Conservation (phyloP, 2,797 vertebrate genomes). For the Cichlasoma orientale region DNA sequence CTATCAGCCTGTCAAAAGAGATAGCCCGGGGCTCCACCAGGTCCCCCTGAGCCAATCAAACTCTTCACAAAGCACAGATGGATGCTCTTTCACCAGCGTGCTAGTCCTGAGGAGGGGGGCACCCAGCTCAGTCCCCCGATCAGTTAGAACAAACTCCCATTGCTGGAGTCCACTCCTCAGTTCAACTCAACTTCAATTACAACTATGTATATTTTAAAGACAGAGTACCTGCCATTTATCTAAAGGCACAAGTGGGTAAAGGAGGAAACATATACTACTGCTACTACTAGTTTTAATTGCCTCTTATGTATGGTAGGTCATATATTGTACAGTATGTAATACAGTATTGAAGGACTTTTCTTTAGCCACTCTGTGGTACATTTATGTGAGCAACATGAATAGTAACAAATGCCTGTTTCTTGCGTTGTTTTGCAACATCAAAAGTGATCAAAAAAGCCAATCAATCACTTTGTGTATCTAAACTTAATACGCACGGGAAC, state of each 20-base stretch:
- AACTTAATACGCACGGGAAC: constrained; percentile 57
- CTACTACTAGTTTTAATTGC: background rate
- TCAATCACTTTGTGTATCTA: constrained; percentile 33
- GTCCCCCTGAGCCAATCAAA: constrained; percentile 88
- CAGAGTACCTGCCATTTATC: constrained; percentile 22
- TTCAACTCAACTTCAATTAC: constrained; percentile 56
- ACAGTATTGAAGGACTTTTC: background rate
- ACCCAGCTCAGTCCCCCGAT: constrained; percentile 63
- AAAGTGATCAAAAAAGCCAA: constrained; percentile 25
- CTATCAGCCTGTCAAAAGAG: constrained; percentile 88
- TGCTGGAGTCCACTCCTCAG: constrained; percentile 64
- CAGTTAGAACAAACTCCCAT: constrained; percentile 71
- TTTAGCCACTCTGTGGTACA: background rate
- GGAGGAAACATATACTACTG: background rate
- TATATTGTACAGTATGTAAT: background rate
- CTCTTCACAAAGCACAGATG: constrained; percentile 83
- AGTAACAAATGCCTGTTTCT: background rate
- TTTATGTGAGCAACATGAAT: background rate
- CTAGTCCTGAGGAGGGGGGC: constrained; percentile 70
- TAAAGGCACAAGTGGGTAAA: background rate
- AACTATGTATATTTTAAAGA: constrained; percentile 57
- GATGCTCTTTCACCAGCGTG: constrained; percentile 84
- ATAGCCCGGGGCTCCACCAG: constrained; percentile 83
- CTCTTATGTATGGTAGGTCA: background rate
- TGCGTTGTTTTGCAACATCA: background rate